Base-by-base conservation (phyloP, 2,797 vertebrate genomes). In the Hoplostethus atlanticus region DNA sequence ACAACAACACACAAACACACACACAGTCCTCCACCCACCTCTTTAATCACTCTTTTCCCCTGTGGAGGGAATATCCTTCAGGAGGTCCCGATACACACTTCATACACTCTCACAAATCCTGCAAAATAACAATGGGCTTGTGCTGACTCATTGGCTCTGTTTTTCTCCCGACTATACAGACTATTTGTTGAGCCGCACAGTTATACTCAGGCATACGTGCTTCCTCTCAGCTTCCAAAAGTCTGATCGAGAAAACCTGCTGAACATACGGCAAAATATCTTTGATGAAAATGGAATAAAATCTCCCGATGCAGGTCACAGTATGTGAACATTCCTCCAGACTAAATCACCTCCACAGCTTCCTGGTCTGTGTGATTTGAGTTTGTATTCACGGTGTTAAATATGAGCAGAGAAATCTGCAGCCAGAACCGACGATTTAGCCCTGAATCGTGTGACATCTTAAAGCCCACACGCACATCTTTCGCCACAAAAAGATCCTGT, bases 1-100 rank as follows among this genome's bases (percentile, higher is more conserved):
- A 60, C 16, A 55, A 50, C 54, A 62, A 51, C 44, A 36, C 17
- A 48, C 16, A 16, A 16, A 48, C 31, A 31, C 31, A 63, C 31
- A 34, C 31, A 63, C 52, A 3, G 0, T 7, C 30, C 40, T 65
- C 63, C 65, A 25, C 13, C 58, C 58, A 77, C 65, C 31, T 74
- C 72, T 77, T 71, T 68, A 69, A 75, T 85, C 68, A 71, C 47
- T 34, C 36, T 28, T 62, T 58, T 68, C 66, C 75, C 62, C 2
- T 9, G 38, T 46, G 25, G 40, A 60, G 58, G 10, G 48, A 42
- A 64, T 10, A 50, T 73, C 74, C 42, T 58, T 16, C 56, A 40
- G 17, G 38, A 60, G 40, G 38, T 48, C 15, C 46, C 4, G 58
- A 13, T 60, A 9, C 58, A 21, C 10, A 71, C 38, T n/a, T 58